phyloP scores from a whole-genome alignment of 2,113 vertebrate genomes.

The Thalassoma bifasciatum region DNA sequence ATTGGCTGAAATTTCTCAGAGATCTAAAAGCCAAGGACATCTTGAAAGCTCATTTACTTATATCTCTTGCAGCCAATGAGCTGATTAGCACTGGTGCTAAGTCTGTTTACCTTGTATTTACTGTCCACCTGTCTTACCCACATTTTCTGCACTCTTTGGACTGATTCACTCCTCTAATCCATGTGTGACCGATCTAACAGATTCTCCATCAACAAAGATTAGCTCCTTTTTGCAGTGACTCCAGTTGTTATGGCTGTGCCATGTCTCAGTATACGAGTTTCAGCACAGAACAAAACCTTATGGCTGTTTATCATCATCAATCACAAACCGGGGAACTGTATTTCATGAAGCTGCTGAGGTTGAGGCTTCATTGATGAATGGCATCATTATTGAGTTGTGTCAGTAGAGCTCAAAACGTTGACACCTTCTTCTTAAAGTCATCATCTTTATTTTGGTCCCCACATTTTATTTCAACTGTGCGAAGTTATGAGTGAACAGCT shows the following conservation, averaged over 20 bases:
- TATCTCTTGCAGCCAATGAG: slow-evolving; percentile 30
- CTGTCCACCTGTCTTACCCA: slow-evolving; percentile 58
- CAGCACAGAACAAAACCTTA: slow-evolving; percentile 1
- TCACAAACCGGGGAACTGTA: slow-evolving; percentile 5
- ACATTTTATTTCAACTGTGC: too few species aligned
- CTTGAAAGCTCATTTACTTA: slow-evolving; percentile 48
- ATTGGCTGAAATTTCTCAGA: slow-evolving; percentile 10
- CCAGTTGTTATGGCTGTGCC: slow-evolving; percentile 53
- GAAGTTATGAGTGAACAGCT: too few species aligned
- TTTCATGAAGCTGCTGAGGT: neutral
- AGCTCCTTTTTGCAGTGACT: slow-evolving; percentile 44
- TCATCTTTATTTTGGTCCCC: too few species aligned
- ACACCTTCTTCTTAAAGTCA: neutral
- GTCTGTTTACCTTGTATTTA: slow-evolving; percentile 71
- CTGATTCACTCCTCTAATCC: slow-evolving; percentile 64
- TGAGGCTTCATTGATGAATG: neutral
- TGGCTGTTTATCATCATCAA: slow-evolving; percentile 5
- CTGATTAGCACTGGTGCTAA: slow-evolving; percentile 69
- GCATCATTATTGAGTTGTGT: neutral
- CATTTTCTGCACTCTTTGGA: slow-evolving; percentile 32
- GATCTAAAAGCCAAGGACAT: slow-evolving; percentile 43
- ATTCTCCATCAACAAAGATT: slow-evolving; percentile 73
- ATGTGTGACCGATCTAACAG: slow-evolving; percentile 42
- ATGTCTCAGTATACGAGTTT: slow-evolving; percentile 19
- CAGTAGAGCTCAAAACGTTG: neutral